Evolutionary conservation across 37 sponge, comb jelly and placozoan genomes (phyloP), one percentile per base, ranked within the genome.

Genomic region (Axinella damicornis): DNA sequence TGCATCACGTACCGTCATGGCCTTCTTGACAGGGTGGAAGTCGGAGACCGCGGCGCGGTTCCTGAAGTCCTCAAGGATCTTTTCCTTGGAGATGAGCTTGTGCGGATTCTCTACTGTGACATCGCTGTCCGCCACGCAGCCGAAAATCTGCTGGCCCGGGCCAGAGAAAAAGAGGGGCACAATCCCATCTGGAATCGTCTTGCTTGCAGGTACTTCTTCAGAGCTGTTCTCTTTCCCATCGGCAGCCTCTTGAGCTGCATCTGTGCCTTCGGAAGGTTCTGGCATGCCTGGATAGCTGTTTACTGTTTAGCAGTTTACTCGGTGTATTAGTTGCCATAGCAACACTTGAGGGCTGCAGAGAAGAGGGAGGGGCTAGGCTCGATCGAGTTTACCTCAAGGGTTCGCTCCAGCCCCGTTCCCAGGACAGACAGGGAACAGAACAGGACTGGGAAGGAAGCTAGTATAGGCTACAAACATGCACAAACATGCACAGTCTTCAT

Each of bases 41-140:
- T 98, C 99, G 0, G 85, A 96, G 9, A 98, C 90, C 9, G 97
- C 97, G 40, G 97, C 96, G 41, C 99, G 83, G 81, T 89, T 96
- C 28, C 77, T 84, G 41, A 98, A 85, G 71, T 98, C 99, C 53
- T 96, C 93, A 77, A 94, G 32, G 52, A 98, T 94, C 36, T 79
- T 86, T 33, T 71, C 87, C 84, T 96, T 98, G 33, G 76, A 46
- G 36, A 98, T 90, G 55, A 94, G 81, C 56, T 91, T 92, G 69
- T 69, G 63, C 4, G 95, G 95, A 53, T 89, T 92, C 34, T 96
- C 96, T 25, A 61, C 77, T 0, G 95, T 96, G 36, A 98, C 87
- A 54, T 96, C 84, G 15, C 28, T 69, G 76, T 96, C 97, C 24
- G 74, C 80, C 24, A 90, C 91, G 40, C 95, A 94, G 16, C 79